Evolutionary conservation across 2,113 vertebrate species (phyloP).

Genomic region (Melanerpes aurifrons): DNA sequence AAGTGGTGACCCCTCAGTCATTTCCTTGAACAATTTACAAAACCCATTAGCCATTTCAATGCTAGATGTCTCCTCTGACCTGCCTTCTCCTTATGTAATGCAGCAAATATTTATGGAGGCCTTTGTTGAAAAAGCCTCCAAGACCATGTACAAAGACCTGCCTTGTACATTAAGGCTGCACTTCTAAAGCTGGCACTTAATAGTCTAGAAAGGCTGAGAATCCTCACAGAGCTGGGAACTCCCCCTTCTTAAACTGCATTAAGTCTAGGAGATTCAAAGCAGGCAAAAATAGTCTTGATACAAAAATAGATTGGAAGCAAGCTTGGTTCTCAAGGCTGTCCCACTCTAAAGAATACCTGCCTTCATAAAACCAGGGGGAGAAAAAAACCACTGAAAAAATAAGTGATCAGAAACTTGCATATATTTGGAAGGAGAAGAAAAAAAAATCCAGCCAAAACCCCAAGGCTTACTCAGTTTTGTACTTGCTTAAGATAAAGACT

Average conservation of each 20-base stretch:
- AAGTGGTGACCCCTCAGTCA: background rate
- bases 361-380: background rate
- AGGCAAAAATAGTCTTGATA: background rate
- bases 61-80: background rate
- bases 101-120: background rate
- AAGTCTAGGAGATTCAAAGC: background rate
- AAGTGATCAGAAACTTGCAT: background rate
- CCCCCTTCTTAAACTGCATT: background rate
- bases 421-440: background rate
- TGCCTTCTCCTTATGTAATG: background rate
- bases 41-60: background rate
- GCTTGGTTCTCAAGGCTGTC: background rate
- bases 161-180: background rate
- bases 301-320: conserved; percentile 8
- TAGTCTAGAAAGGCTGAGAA: background rate
- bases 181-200: background rate
- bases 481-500: background rate
- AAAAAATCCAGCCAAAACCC: background rate
- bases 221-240: background rate
- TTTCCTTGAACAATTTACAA: background rate
- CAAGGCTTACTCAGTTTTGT: background rate
- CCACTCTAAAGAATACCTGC: background rate
- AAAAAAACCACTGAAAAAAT: background rate
- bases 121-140: background rate
- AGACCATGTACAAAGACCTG: background rate